Percentiles rank a stretch among this genome's conserved stretches.
Evolutionary conservation across 1,140 invertebrate species (phyloP).

Genomic region (Metaphire vulgaris): DNA sequence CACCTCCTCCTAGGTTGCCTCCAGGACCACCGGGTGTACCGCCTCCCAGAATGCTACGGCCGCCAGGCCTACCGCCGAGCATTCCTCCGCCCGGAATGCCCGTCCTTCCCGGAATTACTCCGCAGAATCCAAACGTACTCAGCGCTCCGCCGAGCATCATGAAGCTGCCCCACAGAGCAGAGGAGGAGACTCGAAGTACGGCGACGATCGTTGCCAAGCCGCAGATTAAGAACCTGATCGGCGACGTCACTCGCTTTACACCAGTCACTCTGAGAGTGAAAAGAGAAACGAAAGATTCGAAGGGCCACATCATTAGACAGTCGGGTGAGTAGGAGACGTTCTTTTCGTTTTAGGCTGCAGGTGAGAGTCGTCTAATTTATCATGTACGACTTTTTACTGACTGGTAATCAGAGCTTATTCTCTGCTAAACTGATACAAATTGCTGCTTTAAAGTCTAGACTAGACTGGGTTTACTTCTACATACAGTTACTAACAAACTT

Average conservation of each 20-base stretch:
- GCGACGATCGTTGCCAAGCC: slow-evolving; percentile 89
- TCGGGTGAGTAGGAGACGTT: too few species aligned
- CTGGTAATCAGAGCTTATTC: too few species aligned
- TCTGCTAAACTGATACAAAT: too few species aligned
- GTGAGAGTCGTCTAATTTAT: too few species aligned
- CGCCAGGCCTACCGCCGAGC: slow-evolving; percentile 54
- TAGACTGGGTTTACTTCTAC: too few species aligned
- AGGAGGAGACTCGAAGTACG: slow-evolving; percentile 47
- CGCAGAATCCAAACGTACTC: slow-evolving; percentile 65
- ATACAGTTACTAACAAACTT: too few species aligned
- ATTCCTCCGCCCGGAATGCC: slow-evolving; percentile 34
- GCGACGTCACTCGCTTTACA: slow-evolving; percentile 89
- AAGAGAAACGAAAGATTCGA: slow-evolving; percentile 60
- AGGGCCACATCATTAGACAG: slow-evolving; percentile 33
- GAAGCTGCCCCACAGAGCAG: slow-evolving; percentile 45
- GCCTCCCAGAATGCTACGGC: slow-evolving; percentile 57
- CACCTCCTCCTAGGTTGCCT: slow-evolving; percentile 23
- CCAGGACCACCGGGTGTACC: slow-evolving; percentile 59
- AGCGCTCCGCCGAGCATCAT: slow-evolving; percentile 76
- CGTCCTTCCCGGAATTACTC: slow-evolving; percentile 40
- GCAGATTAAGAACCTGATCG: slow-evolving; percentile 84
- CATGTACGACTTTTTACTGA: too few species aligned
- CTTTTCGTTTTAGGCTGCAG: too few species aligned
- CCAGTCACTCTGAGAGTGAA: slow-evolving; percentile 85
- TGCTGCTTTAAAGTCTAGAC: too few species aligned